Percentiles rank a stretch among this genome's conserved stretches.
Evolutionary conservation across 2,888 invertebrate genomes (phyloP).

Genomic region (Erebia aethiops): DNA sequence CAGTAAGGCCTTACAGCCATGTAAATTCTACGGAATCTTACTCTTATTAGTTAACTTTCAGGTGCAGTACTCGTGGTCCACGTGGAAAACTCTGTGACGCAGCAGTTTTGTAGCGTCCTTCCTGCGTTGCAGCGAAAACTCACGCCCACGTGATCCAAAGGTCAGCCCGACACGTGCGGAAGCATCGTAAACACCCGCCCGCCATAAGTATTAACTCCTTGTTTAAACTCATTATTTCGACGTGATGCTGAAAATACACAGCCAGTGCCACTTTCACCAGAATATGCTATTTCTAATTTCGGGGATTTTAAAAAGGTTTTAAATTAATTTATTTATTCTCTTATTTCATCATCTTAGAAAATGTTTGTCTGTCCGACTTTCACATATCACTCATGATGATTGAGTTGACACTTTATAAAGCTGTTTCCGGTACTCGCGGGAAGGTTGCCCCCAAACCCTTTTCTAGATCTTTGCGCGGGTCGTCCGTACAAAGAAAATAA

Average conservation of each 20-base stretch:
- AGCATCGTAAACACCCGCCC: conserved; percentile 31
- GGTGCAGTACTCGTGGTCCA: conserved; percentile 12
- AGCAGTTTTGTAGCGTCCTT: conserved; percentile 52
- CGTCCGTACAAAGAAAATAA: too few species aligned
- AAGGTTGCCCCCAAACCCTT: too few species aligned
- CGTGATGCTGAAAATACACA: conserved; percentile 18
- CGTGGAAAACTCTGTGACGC: conserved; percentile 54
- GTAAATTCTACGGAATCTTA: neutral
- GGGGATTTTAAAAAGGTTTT: neutral
- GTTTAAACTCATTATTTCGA: conserved; percentile 25
- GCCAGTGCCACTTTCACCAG: neutral
- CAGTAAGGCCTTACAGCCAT: too few species aligned
- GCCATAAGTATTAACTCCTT: conserved; percentile 26
- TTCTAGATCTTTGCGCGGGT: too few species aligned
- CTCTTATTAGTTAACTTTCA: neutral
- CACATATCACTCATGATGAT: too few species aligned
- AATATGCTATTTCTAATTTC: neutral
- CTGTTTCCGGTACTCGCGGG: too few species aligned
- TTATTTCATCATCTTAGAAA: too few species aligned
- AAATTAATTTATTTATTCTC: too few species aligned
- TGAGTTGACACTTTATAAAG: too few species aligned
- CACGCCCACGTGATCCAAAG: conserved; percentile 55
- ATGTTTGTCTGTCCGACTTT: too few species aligned
- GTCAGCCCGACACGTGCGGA: conserved; percentile 48
- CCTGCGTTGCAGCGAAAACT: conserved; percentile 57